Conservation (phyloP, 2,797 vertebrate genomes). For the Protonibea diacanthus region DNA sequence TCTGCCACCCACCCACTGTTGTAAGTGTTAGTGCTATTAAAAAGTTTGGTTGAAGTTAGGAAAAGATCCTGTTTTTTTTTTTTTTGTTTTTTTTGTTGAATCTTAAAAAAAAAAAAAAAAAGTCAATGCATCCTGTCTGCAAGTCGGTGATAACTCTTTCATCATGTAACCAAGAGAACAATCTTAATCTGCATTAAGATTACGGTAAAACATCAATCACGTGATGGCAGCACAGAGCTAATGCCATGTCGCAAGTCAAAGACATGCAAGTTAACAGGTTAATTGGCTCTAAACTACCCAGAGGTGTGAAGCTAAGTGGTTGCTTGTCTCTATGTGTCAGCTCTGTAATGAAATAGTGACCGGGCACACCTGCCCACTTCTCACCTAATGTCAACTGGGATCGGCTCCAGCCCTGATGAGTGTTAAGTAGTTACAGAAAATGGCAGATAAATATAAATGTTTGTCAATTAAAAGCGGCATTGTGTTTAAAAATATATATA, state of each 20-base stretch:
- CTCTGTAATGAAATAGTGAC: no score
- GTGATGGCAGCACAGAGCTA: no score
- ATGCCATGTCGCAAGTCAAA: no score
- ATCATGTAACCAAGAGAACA: not conserved
- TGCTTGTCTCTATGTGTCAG: no score
- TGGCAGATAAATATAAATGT: not conserved
- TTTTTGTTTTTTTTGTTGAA: not conserved
- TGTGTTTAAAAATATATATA: no score
- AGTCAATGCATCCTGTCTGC: not conserved
- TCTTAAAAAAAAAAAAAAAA: not conserved
- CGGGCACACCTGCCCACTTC: no score
- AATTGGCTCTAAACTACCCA: no score
- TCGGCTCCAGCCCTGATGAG: no score
- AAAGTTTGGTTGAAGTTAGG: not conserved
- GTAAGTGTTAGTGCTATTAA: not conserved
- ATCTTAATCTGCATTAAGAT: not conserved
- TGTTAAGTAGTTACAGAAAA: no score
- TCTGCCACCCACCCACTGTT: not conserved
- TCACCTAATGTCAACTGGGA: no score
- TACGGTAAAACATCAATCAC: not conserved
- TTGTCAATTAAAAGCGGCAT: not conserved
- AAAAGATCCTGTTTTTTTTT: not conserved
- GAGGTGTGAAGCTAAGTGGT: no score
- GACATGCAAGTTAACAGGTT: no score
- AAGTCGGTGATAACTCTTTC: not conserved